phyloP scores from a whole-genome alignment of 1,140 invertebrate genomes.

The Listronotus oregonensis region DNA sequence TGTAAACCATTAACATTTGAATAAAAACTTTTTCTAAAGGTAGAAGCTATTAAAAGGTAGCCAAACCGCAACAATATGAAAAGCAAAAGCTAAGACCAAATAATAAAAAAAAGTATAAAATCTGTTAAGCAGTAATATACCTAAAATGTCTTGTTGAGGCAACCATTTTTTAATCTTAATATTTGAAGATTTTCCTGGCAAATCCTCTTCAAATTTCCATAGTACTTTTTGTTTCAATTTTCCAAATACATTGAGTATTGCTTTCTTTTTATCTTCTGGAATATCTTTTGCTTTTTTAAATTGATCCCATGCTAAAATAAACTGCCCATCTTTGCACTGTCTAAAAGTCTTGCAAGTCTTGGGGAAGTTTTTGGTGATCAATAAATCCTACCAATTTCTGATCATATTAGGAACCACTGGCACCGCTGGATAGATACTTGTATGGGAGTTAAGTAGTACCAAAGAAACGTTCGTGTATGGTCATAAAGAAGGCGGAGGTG shows the following conservation, averaged over 20 bases:
- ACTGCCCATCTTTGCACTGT: slow-evolving; percentile 65
- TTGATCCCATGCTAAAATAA: slow-evolving; percentile 72
- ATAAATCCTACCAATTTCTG: slow-evolving; percentile 43
- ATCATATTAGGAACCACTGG: slow-evolving; percentile 42
- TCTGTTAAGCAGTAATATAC: no score
- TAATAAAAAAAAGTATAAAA: no score
- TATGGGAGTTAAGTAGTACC: no score
- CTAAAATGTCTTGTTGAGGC: slow-evolving; percentile 40
- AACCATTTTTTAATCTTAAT: slow-evolving; percentile 36
- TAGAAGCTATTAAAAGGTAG: no score
- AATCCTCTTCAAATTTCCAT: slow-evolving; percentile 69
- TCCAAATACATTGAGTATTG: slow-evolving; percentile 59
- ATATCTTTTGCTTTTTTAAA: slow-evolving; percentile 56
- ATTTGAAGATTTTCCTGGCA: slow-evolving; percentile 44
- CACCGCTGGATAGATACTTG: slow-evolving; percentile 39
- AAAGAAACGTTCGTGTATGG: no score
- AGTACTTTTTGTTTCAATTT: slow-evolving; percentile 63
- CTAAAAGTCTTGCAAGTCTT: slow-evolving; percentile 65
- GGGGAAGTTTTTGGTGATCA: slow-evolving; percentile 40
- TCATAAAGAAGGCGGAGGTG: slow-evolving; percentile 55
- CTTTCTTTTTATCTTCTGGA: slow-evolving; percentile 55
- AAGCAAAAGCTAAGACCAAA: no score
- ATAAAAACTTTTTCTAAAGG: no score
- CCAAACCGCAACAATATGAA: no score
- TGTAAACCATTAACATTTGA: no score